Conservation (phyloP, 2,797 vertebrate genomes). For the Paedocypris micromegethes region DNA sequence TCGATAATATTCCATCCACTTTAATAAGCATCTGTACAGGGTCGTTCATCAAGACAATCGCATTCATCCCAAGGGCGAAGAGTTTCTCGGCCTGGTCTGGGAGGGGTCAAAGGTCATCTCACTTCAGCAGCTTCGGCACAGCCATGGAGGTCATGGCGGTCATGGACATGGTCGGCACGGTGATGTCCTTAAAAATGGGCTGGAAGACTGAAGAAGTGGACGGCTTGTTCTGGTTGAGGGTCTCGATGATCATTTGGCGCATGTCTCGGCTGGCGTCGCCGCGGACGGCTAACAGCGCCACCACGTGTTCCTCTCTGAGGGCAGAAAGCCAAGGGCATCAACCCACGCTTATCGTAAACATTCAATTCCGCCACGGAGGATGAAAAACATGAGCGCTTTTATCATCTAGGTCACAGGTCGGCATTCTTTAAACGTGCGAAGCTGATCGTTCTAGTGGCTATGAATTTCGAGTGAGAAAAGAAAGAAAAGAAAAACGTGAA, state of each 20-base stretch:
- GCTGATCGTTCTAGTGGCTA: too few species aligned
- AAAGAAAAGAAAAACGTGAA: too few species aligned
- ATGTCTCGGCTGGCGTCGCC: conserved; percentile 92
- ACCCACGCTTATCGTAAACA: not conserved
- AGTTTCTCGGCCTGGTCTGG: too few species aligned
- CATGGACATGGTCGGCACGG: conserved; percentile 80
- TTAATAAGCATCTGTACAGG: too few species aligned
- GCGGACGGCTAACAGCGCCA: conserved; percentile 82
- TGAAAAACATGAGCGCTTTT: not conserved
- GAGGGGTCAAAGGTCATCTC: conserved; percentile 32
- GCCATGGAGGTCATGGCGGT: conserved; percentile 82
- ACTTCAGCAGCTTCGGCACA: conserved; percentile 89
- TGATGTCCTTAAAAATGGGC: conserved; percentile 89
- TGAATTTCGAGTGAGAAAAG: too few species aligned
- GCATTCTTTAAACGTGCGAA: too few species aligned
- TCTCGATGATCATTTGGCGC: conserved; percentile 94
- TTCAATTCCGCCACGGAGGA: too few species aligned
- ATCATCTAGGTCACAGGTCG: too few species aligned
- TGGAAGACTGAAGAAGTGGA: conserved; percentile 67
- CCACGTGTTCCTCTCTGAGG: conserved; percentile 88
- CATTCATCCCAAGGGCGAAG: too few species aligned
- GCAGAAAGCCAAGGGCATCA: conserved; percentile 6
- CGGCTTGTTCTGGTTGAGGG: conserved; percentile 82
- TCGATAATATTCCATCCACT: too few species aligned
- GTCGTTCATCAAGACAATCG: too few species aligned